Base-by-base conservation (phyloP, 2,797 vertebrate species). In the Chaetodon trifasciatus region DNA sequence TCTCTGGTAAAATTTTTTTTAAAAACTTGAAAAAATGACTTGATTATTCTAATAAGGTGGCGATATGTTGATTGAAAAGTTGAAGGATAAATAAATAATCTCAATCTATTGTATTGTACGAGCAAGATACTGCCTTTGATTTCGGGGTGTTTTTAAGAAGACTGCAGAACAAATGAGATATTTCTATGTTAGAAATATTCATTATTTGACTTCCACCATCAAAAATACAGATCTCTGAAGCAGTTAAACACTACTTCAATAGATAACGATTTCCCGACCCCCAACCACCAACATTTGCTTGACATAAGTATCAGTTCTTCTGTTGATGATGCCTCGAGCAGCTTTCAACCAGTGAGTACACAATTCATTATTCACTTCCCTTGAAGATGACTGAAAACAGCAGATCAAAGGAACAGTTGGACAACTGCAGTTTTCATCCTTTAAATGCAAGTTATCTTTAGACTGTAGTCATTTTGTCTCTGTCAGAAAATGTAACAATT, bases 321-420 rank as follows among this genome's bases (percentile, higher is more conserved):
- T 63, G 32, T 39, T 78, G 57, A 70, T 64, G 55, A 86, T 13
- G 62, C 62, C 76, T 80, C 2, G 5, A 74, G 67, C 53, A 32
- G 70, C 57, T 85, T 70, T 58, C 53, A 76, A 12, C 11, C 40
- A 46, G 65, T 63, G 39, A 12, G 58, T 32, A 46, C n/a, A 49
- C 46, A 68, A 82, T 74, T 77, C 44, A 73, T 84, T 78, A 81
- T 83, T 84, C 53, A 62, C 63, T 68, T 49, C 11, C 63, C 24
- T 24, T 81, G 35, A 74, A 83, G 5, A 57, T 7, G 8, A 35
- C 4, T 24, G 40, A n/a, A 75, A 76, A 79, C 28, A 75, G 21
- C 37, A 68, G 35, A 82, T 87, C 60, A 89, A 74, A 81, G 70
- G 56, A 75, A 61, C 32, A 17, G 35, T 17, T 63, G 52, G 24